phyloP scores from a whole-genome alignment of 2,797 vertebrate genomes.

The Myotis myotis region DNA sequence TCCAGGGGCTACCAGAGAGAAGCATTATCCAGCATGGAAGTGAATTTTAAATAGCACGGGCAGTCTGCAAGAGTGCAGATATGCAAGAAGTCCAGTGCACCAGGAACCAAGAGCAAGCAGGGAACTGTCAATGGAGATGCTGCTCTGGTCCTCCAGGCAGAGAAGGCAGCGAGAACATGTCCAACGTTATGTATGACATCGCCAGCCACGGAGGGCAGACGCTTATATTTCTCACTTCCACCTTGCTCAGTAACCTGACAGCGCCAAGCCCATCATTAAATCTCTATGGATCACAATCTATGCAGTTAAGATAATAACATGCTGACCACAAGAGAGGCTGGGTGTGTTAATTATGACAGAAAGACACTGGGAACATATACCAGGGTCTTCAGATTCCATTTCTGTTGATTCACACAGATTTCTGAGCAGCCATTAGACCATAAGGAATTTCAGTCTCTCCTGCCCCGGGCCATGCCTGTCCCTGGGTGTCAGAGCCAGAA shows the following conservation, averaged over 20 bases:
- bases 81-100: not conserved
- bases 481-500: not conserved
- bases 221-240: not conserved
- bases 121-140: not conserved
- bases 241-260: not conserved
- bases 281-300: not conserved
- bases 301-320: slow-evolving; percentile 30
- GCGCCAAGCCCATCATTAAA: not conserved
- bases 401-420: not conserved
- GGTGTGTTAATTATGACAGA: not conserved
- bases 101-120: not conserved
- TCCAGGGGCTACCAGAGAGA: not conserved
- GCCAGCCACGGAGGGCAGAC: not conserved
- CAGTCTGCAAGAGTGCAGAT: not conserved
- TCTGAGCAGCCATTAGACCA: not conserved
- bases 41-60: not conserved
- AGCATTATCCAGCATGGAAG: not conserved
- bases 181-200: not conserved
- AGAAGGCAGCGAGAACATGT: not conserved
- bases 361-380: slow-evolving; percentile 5
- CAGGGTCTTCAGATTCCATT: not conserved
- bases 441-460: not conserved
- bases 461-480: not conserved
- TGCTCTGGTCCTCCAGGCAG: not conserved
- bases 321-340: not conserved